Evolutionary conservation across 2,888 invertebrate genomes (phyloP), one percentile per base, ranked within the genome.

Genomic region (Netelia virgata): DNA sequence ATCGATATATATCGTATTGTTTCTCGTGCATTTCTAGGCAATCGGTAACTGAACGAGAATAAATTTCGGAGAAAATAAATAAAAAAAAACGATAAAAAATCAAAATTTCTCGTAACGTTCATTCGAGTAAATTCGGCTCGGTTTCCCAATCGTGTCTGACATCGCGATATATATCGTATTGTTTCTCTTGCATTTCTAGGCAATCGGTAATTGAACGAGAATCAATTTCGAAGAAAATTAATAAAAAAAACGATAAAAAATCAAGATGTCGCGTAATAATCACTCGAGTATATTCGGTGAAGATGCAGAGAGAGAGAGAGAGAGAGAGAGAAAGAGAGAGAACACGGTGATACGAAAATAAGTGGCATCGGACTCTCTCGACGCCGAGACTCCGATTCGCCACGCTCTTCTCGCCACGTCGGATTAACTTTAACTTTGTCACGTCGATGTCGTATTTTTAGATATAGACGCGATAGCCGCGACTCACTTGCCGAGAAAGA

Each of bases 401-500:
- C 64, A 78, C 74, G 77, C 77, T 82, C 82, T 59, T 82, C 82
- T 74, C 77, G 72, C 63, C 47, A 41, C 82, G 77, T 74, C 68
- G 82, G 82, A 84, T 84, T 84, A 84, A 84, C 70, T 79, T 77
- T 81, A 77, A 84, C 86, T 86, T 85, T 78, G 86, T 86, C 86
- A 86, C 85, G 85, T 81, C 78, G 81, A 83, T 84, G n/a, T 28
- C 69, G 61, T 86, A 86, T 86, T 83, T 86, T 86, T 86, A 86
- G 86, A 83, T 83, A 81, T 73, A 76, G 75, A 76, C 76, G 75
- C 85, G 84, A 85, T 82, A 84, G 70, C 69, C 20, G 69, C 43
- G 50, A 61, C 61, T 69, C 53, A 61, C 11, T 57, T 16, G 57
- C 9, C n/a, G 5, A 53, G 20, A 36, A 64, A 84, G 80, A 76